These are phyloP conservation scores for Pecten maximus DNA, from an alignment of 2,888 invertebrate genomes.

Conservation along the genomic window DNA sequence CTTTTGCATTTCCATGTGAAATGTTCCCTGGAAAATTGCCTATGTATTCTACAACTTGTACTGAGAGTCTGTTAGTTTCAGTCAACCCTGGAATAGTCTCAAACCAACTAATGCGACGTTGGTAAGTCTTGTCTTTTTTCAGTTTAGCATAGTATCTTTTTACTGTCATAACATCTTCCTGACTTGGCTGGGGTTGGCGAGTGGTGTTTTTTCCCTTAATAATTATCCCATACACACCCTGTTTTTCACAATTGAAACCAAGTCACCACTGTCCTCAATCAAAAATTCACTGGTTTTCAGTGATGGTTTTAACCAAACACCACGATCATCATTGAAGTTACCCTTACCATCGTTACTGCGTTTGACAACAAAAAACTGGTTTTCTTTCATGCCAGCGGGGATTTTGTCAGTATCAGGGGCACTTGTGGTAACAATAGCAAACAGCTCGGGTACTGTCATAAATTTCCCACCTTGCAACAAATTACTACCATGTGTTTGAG, in stretches of 20 bases:
- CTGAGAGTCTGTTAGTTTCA: background rate
- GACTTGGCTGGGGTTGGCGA: background rate
- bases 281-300: too few species aligned
- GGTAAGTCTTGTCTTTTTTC: constrained; percentile 38
- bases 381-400: too few species aligned
- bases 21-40: constrained; percentile 41
- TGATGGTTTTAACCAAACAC: too few species aligned
- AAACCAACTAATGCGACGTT: constrained; percentile 49
- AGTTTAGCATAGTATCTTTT: constrained; percentile 47
- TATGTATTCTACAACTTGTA: constrained; percentile 41
- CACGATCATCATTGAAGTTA: too few species aligned
- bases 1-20: constrained; percentile 39
- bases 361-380: too few species aligned
- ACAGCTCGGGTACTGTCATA: too few species aligned
- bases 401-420: too few species aligned
- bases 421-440: too few species aligned
- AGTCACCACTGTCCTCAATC: too few species aligned
- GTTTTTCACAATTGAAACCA: background rate
- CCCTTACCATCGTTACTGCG: too few species aligned
- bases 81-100: constrained; percentile 43
- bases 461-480: too few species aligned
- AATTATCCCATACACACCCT: background rate
- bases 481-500: too few species aligned
- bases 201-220: background rate
- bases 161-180: background rate